Evolutionary conservation across 2,113 vertebrate species (phyloP).

Genomic region (Cercocebus atys): DNA sequence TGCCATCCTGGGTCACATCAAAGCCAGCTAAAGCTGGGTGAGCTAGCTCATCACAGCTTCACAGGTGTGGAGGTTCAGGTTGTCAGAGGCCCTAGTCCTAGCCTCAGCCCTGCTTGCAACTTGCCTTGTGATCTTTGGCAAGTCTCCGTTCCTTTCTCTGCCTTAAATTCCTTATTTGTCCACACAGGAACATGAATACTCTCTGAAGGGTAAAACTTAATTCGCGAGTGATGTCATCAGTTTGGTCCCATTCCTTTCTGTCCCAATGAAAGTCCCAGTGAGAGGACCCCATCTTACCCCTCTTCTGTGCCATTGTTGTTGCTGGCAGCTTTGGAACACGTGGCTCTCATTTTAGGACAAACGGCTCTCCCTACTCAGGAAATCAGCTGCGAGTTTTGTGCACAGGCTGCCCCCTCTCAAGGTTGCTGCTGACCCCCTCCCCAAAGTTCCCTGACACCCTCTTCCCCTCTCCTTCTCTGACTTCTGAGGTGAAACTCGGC

Average conservation of each 20-base stretch:
- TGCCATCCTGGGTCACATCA: slow-evolving; percentile 34
- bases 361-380: background rate
- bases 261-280: background rate
- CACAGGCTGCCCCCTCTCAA: slow-evolving; percentile 4
- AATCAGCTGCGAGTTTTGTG: background rate
- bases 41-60: background rate
- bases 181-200: background rate
- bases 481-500: background rate
- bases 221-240: rapidly evolving
- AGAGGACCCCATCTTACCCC: background rate
- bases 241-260: background rate
- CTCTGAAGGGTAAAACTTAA: background rate
- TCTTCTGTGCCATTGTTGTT: background rate
- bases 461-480: background rate
- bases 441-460: background rate
- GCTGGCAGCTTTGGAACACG: background rate
- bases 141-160: background rate
- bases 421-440: slow-evolving; percentile 11
- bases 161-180: slow-evolving; percentile 37
- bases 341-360: background rate
- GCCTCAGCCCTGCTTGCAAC: background rate
- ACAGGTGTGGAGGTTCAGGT: background rate
- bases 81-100: background rate
- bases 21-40: background rate
- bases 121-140: background rate